Percentiles rank a stretch among this genome's conserved stretches.
Conservation (phyloP, 2,888 invertebrate genomes). For the Ochropleura leucogaster region DNA sequence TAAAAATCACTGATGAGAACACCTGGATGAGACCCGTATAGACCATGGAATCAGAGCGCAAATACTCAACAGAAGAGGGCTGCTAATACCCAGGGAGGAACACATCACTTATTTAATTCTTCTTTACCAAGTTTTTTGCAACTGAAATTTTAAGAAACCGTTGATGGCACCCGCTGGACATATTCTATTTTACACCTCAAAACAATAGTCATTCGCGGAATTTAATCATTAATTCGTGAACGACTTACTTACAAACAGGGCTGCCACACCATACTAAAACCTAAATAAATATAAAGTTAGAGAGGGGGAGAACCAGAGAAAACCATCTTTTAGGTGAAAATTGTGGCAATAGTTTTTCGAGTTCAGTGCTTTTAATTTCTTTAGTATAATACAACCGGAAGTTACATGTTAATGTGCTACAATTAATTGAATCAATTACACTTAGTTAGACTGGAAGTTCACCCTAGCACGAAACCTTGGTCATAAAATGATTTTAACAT, state of each 20-base stretch:
- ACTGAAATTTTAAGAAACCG: conserved; percentile 19
- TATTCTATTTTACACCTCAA: conserved; percentile 47
- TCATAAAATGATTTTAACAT: neutral
- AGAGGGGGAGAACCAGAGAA: neutral
- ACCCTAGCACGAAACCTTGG: neutral
- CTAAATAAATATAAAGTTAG: neutral
- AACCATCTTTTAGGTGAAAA: neutral
- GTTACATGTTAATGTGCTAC: too few relatives aligned
- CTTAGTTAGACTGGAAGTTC: neutral
- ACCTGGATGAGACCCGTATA: neutral
- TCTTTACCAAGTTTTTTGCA: conserved; percentile 2
- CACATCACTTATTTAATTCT: conserved; percentile 11
- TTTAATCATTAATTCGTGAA: conserved; percentile 49
- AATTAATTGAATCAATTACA: neutral
- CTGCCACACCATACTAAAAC: conserved; percentile 10
- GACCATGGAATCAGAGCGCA: neutral
- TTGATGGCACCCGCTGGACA: conserved; percentile 29
- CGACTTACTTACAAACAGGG: conserved; percentile 31
- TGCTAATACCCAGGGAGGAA: neutral
- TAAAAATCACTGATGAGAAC: neutral
- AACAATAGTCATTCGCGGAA: conserved; percentile 42
- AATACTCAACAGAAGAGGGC: neutral
- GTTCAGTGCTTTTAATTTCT: too few relatives aligned
- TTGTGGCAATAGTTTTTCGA: neutral
- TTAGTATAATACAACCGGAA: too few relatives aligned